A percentile compares a stretch with the other conserved stretches of the same genome.
phyloP scores from a whole-genome alignment of 2,797 vertebrate species.

The Sebastes diploproa region DNA sequence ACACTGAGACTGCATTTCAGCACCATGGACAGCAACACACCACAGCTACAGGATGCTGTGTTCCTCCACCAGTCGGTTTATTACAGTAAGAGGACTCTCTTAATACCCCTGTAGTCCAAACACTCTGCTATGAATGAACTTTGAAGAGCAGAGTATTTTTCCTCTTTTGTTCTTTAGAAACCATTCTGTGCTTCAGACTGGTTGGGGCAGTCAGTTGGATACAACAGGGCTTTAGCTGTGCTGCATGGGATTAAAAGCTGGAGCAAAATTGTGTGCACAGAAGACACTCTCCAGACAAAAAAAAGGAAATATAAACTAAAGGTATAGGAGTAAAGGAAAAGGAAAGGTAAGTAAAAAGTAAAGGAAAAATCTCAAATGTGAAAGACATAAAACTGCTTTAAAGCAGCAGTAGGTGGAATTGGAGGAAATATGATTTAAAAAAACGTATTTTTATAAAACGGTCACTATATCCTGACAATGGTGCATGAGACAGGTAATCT shows the following conservation, averaged over 20 bases:
- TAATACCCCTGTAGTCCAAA: background rate
- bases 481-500: too few species aligned
- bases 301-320: background rate
- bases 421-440: too few species aligned
- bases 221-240: background rate
- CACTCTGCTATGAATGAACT: background rate
- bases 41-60: background rate
- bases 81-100: background rate
- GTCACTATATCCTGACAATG: too few species aligned
- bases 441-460: too few species aligned
- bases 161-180: background rate
- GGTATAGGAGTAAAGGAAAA: background rate
- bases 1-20: constrained; percentile 43
- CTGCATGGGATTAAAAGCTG: background rate
- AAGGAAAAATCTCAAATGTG: too few species aligned
- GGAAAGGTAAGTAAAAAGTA: too few species aligned
- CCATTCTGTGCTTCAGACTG: background rate
- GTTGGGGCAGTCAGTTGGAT: background rate
- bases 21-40: constrained; percentile 54
- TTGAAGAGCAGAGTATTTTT: background rate
- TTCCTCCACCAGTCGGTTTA: background rate
- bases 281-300: background rate
- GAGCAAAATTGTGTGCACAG: background rate
- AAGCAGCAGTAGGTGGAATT: too few species aligned
- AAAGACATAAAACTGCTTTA: too few species aligned